Evolutionary conservation across 1,140 invertebrate species (phyloP), one percentile per base, ranked within the genome.

Genomic region (Drosophila ogumai): DNA sequence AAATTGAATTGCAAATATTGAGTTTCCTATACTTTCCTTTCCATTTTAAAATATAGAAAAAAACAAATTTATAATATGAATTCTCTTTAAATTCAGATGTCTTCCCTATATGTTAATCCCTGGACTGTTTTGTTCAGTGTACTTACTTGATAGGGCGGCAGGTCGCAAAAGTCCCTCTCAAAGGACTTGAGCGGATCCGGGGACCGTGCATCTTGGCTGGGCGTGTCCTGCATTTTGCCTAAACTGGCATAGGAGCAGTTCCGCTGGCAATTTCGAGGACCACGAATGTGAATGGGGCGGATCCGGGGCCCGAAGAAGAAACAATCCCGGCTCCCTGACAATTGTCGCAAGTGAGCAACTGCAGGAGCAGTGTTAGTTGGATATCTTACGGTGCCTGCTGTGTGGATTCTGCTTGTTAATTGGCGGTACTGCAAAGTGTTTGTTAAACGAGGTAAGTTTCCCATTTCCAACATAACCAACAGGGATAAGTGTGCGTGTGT

Each of bases 81-180:
- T 47, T 28, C 22, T 28, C 2, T 2, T 9, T 8, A 28, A 28
- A 5, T 28, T 47, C 4, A 15, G 7, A 3, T 15, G 15, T 25
- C 22, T 25, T 47, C 7, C 19, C 6, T 9, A 31, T 31, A n/a
- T n/a, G n/a, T n/a, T n/a, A 17, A 32, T 17, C n/a, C 28, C 17
- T 19, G 31, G 17, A 8, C 50, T 52, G 32, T 54, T 54, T 22
- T 38, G 1, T 44, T 46, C 44, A 49, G 41, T 59, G 47, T 87
- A 86, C 82, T 87, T 77, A 87, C 82, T 76, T 87, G 82, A 46
- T 56, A 87, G 25, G 67, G 71, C 34, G 82, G 59, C 66, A 80
- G 54, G 58, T 87, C 80, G 68, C 52, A 77, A 40, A 38, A 84
- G 52, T 88, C 80, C 75, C 85, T 69, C 38, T 47, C 47, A 31